Base-by-base conservation (phyloP, 2,888 invertebrate genomes). In the Chirona hameri region DNA sequence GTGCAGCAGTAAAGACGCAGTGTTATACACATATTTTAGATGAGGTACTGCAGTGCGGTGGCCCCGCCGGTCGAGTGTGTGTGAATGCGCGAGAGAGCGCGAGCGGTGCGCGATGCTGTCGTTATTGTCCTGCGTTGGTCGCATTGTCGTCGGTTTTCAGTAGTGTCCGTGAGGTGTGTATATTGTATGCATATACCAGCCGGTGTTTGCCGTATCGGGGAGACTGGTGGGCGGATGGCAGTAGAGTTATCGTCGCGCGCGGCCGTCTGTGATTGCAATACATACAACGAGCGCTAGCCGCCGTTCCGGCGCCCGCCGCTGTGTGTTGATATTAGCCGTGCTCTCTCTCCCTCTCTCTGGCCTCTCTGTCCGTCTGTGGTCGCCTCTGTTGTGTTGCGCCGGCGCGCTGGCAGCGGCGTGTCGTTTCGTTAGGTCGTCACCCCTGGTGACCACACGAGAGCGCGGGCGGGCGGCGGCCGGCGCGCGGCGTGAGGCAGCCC, bases 361-460 rank as follows among this genome's bases (percentile, higher is more conserved):
- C 18, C 52, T 12, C 15, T 52, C 15, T 15, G 52, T 52, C 15
- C 18, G 52, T 52, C 52, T 72, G 72, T 31, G 29, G 29, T 29
- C 14, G 72, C 72, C 12, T 29, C 31, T 76, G 76, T 39, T 46
- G 46, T 76, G 76, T 76, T 14, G 39, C 46, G 18, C 31, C 29
- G 31, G 9, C 21, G 18, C 1, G 46, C 24, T 31, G 24, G 39
- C 24, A 39, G 76, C 18, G 18, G 52, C 52, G 18, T 52, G 18
- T 15, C 52, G 52, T 24, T 24, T 39, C 29, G 76, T 76, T 46
- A 46, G 76, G 39, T 76, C 76, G 76, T 24, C 72, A 72, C 46
- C 76, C 46, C 76, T 4, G 18, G 76, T 76, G 76, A 76, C 76
- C 76, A 76, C 76, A 76, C 46, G 18, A 46, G 46, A 18, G 52